Percentiles rank a stretch among this genome's conserved stretches.
Evolutionary conservation across 2,113 vertebrate genomes (phyloP).

Genomic region (Deroptyus accipitrinus): DNA sequence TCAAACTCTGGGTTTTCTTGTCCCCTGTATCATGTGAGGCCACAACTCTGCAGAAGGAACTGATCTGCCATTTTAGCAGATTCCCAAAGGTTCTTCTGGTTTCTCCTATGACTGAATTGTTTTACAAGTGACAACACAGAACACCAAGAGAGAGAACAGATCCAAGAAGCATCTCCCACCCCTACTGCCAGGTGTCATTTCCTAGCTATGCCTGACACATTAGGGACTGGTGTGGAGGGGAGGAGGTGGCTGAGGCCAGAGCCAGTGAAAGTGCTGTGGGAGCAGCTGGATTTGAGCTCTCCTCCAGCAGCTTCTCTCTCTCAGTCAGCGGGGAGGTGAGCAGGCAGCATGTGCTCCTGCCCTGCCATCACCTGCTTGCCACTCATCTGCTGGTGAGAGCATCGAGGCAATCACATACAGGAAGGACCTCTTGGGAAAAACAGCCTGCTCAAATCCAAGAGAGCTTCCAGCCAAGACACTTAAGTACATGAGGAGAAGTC

Average conservation of each 20-base stretch:
- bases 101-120: neutral
- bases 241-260: neutral
- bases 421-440: neutral
- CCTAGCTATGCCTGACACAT: neutral
- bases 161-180: neutral
- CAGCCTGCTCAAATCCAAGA: neutral
- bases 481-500: neutral
- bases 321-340: neutral
- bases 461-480: neutral
- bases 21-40: neutral
- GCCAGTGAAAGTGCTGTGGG: neutral
- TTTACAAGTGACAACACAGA: neutral
- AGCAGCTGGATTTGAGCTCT: neutral
- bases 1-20: neutral
- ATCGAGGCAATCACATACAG: neutral
- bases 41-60: neutral
- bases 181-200: neutral
- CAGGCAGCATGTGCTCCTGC: neutral
- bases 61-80: neutral
- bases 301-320: neutral
- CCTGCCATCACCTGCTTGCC: neutral
- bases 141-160: rapidly evolving
- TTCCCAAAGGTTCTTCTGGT: neutral
- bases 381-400: neutral
- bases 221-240: neutral